Evolutionary conservation across 2,888 invertebrate species (phyloP), one percentile per base, ranked within the genome.

Genomic region (Amaurobius ferox): DNA sequence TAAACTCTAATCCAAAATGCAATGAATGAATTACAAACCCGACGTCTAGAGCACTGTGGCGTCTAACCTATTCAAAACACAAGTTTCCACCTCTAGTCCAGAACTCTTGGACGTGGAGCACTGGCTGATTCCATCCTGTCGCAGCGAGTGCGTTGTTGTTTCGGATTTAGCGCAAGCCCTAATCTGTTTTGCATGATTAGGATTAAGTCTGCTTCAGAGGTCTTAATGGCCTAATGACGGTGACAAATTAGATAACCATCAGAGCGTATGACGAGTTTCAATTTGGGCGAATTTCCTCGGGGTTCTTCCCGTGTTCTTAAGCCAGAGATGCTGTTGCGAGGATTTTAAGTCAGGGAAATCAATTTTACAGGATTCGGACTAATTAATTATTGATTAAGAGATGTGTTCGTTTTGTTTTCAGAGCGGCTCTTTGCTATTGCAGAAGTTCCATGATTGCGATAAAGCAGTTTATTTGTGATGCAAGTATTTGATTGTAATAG

Each of bases 111-210:
- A 35, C 6, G 35, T 35, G 35, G 9, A 35, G n/a, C 35, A 7
- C 5, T 35, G 35, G 35, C 35, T 13, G 44, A 11, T 44, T 44
- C 55, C 1, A 55, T 55, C 55, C 55, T 23, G 55, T 55, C 23
- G 23, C 23, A 55, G 16, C n/a, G n/a, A 3, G 19, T 3, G 13
- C 55, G 23, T 23, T 55, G 55, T 23, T 55, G 23, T 3, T 6
- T 5, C 23, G 23, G 73, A 73, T 73, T 79, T 73, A 30, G 67
- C 23, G 39, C 35, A 29, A 23, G 7, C 55, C 16, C 19, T 73
- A 67, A 73, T 73, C 73, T 80, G 48, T 73, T 73, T 73, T 73
- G 32, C 79, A 73, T 80, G 48, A 39, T 64, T 55, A 35, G 73
- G 67, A 80, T 80, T 72, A 72, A 39, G 19, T 48, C n/a, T 35